Base-by-base conservation (phyloP, 1,140 invertebrate species). In the Colletes gigas region DNA sequence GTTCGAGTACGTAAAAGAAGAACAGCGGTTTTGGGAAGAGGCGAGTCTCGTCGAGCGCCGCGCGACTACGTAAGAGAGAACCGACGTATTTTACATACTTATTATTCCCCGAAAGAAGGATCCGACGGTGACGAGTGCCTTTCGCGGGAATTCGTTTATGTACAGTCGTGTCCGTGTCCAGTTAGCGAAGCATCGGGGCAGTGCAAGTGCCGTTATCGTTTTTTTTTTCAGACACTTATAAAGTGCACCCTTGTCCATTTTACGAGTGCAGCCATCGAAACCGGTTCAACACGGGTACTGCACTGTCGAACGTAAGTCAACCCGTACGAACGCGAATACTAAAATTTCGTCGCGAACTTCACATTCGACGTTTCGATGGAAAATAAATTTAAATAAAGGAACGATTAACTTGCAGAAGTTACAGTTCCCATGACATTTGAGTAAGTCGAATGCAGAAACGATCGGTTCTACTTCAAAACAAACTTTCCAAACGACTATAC, bases 261-360 rank as follows among this genome's bases (percentile, higher is more conserved):
- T 50, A 59, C 19, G 57, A 39, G 47, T 65, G 68, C 67, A 54
- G 21, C 84, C 73, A 65, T 68, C 77, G 76, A 1, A 87, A 77
- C 84, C 50, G 73, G 41, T 89, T 74, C 90, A 91, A 87, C 81
- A 92, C 90, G 91, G 91, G 90, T 89, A 88, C 89, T 82, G 73
- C 87, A 89, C 78, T 92, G 15, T 91, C 91, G 55, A 90, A 77
- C 74, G 91, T 91, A 89, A 91, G 89, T 91, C 30, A 17, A 71
- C 1, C 10, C 1, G 14, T 12, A 4, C 4, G 50, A 66, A 30
- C 55, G 8, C n/a, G n/a, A 76, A 50, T 21, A 9, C 17, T 4
- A 6, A 4, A 57, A 14, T 55, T 55, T 12, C 0, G 1, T 47
- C 44, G 44, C 44, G 54, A 55, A 12, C 12, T 62, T 17, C 15